Conservation (phyloP, 2,888 invertebrate genomes). For the Drosophila falleni region DNA sequence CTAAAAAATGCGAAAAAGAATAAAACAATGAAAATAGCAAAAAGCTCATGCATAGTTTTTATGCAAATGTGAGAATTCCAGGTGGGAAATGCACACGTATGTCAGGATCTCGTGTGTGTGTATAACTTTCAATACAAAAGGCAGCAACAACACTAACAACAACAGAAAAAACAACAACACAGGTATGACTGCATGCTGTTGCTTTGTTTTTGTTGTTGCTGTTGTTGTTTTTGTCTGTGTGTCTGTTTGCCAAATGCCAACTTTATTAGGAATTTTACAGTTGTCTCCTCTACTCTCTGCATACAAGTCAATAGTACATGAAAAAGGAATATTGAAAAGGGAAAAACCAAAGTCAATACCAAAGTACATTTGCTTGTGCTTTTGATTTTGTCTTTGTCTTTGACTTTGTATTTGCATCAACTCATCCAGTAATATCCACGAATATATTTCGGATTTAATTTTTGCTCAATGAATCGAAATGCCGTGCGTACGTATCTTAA, state of each 20-base stretch:
- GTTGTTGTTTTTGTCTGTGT: conserved; percentile 50
- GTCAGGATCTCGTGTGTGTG: not conserved
- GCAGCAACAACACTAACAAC: conserved; percentile 36
- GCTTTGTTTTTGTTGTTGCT: conserved; percentile 41
- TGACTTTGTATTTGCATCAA: conserved; percentile 14
- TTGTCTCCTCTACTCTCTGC: conserved; percentile 24
- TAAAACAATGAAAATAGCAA: conserved; percentile 28
- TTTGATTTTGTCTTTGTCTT: conserved; percentile 19
- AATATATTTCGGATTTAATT: conserved; percentile 49
- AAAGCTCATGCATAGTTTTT: conserved; percentile 63
- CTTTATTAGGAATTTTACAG: conserved; percentile 75
- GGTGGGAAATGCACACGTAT: conserved; percentile 42
- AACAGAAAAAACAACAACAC: conserved; percentile 29
- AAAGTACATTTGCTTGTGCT: conserved; percentile 23
- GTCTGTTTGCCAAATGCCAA: conserved; percentile 78
- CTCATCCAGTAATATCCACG: conserved; percentile 41
- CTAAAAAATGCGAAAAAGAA: conserved; percentile 33
- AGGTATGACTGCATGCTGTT: conserved; percentile 25
- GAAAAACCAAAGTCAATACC: not conserved
- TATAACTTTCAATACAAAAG: conserved; percentile 32
- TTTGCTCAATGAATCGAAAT: conserved; percentile 68
- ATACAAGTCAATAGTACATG: conserved; percentile 44
- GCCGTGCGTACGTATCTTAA: conserved; percentile 19
- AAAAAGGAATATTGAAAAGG: conserved; percentile 34
- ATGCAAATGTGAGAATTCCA: conserved; percentile 61